Conservation (phyloP, 2,888 invertebrate genomes). For the Notodonta dromedarius region DNA sequence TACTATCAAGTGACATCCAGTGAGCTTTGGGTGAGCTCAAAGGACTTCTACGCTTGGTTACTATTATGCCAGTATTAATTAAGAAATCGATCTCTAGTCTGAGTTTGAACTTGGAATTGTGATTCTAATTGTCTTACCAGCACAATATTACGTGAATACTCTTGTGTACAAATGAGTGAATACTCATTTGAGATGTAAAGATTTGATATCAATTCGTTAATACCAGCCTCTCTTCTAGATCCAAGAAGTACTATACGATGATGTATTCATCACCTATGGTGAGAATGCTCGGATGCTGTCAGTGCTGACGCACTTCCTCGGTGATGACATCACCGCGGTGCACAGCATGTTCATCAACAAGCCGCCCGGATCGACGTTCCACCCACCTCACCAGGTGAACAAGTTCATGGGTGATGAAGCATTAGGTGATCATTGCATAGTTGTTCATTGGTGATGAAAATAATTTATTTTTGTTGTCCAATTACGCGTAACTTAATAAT, state of each 20-base stretch:
- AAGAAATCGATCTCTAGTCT: too few species aligned
- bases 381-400: conserved; percentile 88
- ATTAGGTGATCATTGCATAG: not conserved
- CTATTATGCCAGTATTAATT: too few species aligned
- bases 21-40: too few species aligned
- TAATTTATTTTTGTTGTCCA: too few species aligned
- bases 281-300: conserved; percentile 86
- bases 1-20: too few species aligned
- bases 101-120: too few species aligned
- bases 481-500: not conserved
- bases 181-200: too few species aligned
- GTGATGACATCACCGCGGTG: conserved; percentile 90
- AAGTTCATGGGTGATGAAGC: not conserved
- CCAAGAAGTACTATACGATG: conserved; percentile 91
- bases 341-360: conserved; percentile 96
- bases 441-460: not conserved
- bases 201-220: too few species aligned
- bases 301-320: conserved; percentile 88
- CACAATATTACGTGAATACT: too few species aligned
- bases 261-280: conserved; percentile 88
- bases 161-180: too few species aligned
- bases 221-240: conserved; percentile 52
- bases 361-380: conserved; percentile 91
- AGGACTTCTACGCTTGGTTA: too few species aligned
- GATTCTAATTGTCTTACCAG: too few species aligned